Evolutionary conservation across 2,113 vertebrate genomes (phyloP), one percentile per base, ranked within the genome.

Genomic region (Circaetus cinerascens): DNA sequence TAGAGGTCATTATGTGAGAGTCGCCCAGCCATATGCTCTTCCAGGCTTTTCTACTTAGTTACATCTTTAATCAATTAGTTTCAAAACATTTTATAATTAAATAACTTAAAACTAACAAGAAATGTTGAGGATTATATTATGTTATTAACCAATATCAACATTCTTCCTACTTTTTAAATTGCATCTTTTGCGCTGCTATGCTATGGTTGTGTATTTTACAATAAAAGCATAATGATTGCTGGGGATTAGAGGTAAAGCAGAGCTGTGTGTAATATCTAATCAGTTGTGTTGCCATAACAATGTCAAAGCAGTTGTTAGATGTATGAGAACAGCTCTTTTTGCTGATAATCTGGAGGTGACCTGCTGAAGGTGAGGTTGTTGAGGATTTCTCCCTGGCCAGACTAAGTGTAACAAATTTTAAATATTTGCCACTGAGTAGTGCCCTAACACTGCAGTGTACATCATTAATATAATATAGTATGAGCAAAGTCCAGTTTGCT

Each of bases 231-330:
- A 81, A 30, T 75, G 57, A 71, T 83, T 80, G 41, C 75, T 82
- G 78, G 62, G 88, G 72, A 76, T 94, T 90, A 91, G 75, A 92
- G 91, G 72, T 69, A 90, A 88, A 81, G 62, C 67, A 63, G 76
- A 84, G 75, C 84, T 64, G 72, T 59, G 86, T 90, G 82, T 71
- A 45, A 55, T 81, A 73, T 57, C 76, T 92, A 38, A 82, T 93
- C 51, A 41, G 56, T 83, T 77, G 34, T 72, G 95, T 97, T 96
- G 93, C 90, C 85, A 83, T 90, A 96, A 94, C 87, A 77, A 60
- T 94, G 45, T 69, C 78, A 57, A 41, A 93, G 89, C 94, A 63
- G 53, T 93, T 41, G 30, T 84, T 91, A 86, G 71, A 75, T 7
- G 7, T n/a, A 22, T 1, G 17, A 45, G 68, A 92, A 22, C 57